Conservation (phyloP, 2,797 vertebrate species). For the Capromys pilorides region DNA sequence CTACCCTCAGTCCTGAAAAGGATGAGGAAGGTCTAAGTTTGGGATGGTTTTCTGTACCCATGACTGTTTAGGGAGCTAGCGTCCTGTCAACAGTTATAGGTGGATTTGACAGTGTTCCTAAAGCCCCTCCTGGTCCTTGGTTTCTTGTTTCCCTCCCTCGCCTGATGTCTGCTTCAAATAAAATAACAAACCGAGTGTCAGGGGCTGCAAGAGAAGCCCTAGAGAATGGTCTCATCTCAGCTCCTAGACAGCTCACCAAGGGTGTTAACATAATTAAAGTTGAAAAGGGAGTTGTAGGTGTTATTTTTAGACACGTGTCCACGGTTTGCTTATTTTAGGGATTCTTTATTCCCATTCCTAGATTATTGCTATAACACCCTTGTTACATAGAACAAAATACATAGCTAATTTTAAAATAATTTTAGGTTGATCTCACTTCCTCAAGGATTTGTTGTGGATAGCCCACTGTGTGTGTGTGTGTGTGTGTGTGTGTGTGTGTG, state of each 20-base stretch:
- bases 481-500: no score
- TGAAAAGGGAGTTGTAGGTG: not conserved
- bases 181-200: conserved; percentile 33
- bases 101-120: not conserved
- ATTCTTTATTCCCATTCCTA: conserved; percentile 13
- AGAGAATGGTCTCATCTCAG: not conserved
- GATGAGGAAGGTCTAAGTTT: not conserved
- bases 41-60: not conserved
- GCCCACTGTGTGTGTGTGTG: not conserved
- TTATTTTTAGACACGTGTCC: conserved; percentile 21
- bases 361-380: conserved; percentile 44
- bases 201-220: not conserved
- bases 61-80: not conserved
- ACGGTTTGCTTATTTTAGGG: conserved; percentile 28
- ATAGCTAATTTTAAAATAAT: not conserved
- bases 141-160: not conserved
- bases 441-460: not conserved
- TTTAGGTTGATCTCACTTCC: not conserved
- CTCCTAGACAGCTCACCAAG: conserved; percentile 44
- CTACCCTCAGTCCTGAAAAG: accelerated
- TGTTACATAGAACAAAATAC: not conserved
- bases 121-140: not conserved
- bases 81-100: not conserved
- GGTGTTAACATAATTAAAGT: conserved; percentile 61
- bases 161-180: conserved; percentile 59